Conservation (phyloP, 2,113 vertebrate species). For the Anoura caudifer region DNA sequence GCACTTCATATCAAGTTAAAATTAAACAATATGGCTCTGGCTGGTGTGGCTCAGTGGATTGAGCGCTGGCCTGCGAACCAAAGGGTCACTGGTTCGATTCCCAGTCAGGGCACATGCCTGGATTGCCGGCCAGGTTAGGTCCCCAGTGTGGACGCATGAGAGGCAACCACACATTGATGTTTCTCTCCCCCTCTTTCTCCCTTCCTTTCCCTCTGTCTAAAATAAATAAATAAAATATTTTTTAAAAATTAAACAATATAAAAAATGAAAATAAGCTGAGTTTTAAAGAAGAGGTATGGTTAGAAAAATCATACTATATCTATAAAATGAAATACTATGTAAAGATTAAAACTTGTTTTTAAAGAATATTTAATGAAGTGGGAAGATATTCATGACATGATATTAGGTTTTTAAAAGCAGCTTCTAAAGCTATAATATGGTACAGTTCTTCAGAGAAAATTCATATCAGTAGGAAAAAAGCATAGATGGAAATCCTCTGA, state of each 20-base stretch:
- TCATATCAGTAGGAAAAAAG: background rate
- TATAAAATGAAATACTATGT: background rate
- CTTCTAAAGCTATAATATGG: background rate
- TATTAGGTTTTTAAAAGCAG: background rate
- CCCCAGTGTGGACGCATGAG: too few species aligned
- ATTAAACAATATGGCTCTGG: background rate
- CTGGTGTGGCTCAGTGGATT: too few species aligned
- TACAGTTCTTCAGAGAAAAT: background rate
- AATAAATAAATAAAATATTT: too few species aligned
- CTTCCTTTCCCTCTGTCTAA: too few species aligned
- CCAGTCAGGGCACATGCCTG: too few species aligned
- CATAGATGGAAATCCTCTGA: background rate
- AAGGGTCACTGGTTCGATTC: too few species aligned
- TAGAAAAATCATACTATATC: background rate
- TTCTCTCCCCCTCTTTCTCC: too few species aligned
- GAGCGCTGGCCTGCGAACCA: too few species aligned
- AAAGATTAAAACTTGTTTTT: slow-evolving; percentile 4
- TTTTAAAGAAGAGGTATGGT: background rate
- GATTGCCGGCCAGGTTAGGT: too few species aligned
- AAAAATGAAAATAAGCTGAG: background rate
- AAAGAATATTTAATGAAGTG: background rate
- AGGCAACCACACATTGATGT: too few species aligned
- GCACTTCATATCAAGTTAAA: background rate
- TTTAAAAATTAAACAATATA: background rate
- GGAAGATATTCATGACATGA: background rate